A percentile compares a stretch with the other conserved stretches of the same genome.
Conservation (phyloP, 2,113 vertebrate species). For the Mesocricetus auratus region DNA sequence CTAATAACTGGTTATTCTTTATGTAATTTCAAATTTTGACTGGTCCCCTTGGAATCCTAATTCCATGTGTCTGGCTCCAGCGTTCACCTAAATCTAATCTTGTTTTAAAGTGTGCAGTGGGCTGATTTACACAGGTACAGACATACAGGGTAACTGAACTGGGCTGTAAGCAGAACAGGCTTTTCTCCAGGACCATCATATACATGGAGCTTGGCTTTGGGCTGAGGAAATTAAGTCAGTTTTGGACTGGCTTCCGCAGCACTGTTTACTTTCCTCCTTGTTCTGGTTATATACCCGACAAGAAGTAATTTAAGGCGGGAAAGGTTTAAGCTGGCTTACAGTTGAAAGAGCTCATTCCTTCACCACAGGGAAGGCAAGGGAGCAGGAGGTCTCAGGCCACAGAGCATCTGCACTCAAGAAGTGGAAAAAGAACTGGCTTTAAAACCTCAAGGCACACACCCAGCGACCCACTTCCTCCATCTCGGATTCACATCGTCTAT, state of each 20-base stretch:
- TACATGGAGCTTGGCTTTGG: slow-evolving; percentile 20
- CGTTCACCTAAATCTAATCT: not conserved
- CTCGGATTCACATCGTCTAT: no score
- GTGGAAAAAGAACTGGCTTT: not conserved
- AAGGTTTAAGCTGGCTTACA: not conserved
- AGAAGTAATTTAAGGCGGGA: not conserved
- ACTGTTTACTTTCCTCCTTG: not conserved
- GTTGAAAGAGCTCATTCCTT: not conserved
- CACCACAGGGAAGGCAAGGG: not conserved
- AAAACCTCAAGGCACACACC: not conserved
- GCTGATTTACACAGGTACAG: not conserved
- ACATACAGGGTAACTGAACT: not conserved
- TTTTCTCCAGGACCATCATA: not conserved
- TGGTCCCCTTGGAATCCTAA: not conserved
- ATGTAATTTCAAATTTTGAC: not conserved
- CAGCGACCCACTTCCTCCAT: not conserved
- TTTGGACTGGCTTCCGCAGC: slow-evolving; percentile 2
- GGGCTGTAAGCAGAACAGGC: not conserved
- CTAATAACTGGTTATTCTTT: not conserved
- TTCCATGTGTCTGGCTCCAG: not conserved
- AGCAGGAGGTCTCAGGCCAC: not conserved
- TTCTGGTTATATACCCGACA: not conserved
- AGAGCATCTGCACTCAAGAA: not conserved
- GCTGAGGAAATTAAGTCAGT: slow-evolving; percentile 18
- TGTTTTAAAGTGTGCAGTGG: not conserved